Base-by-base conservation (phyloP, 2,888 invertebrate species). In the Mythimna lalbum region DNA sequence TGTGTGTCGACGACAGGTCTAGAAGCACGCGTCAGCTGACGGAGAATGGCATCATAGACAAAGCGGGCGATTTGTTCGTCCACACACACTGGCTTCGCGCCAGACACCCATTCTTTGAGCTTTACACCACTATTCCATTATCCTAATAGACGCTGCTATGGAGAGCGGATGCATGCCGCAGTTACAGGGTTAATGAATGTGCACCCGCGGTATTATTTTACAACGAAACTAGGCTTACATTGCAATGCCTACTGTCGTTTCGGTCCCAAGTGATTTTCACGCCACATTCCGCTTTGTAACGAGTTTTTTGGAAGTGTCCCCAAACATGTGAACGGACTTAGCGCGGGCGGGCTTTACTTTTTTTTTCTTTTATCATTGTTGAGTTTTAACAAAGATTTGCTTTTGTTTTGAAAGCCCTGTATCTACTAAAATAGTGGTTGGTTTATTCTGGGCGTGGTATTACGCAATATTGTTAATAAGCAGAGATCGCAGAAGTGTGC, bases 91-190 rank as follows among this genome's bases (percentile, higher is more conserved):
- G 93, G 92, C 93, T 85, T 69, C 62, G 65, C 79, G 92, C 93
- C 93, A 92, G 90, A 86, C 87, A 87, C 76, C 88, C 89, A 91
- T 93, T 92, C 91, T 92, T 92, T 90, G 88, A 88, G 89, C 89
- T 89, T 88, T 89, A 93, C 92, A 93, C 88, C 87, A 90, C 90
- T 90, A 92, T 92, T 90, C 93, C 92, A 94, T 94, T 94, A 94
- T 91, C 87, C 87, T 92, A 89, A 92, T 91, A 92, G 89, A 87
- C 85, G 84, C 84, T 86, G 87, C 89, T 87, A 84, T 86, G 80
- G 85, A 87, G 84, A 86, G 79, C 86, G 88, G 87, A 87, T 87
- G 84, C 78, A 84, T 82, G 84, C 81, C 82, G 86, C 89, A 88
- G 86, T 88, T 87, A 87, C 85, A 88, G 85, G 89, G 90, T 88